Evolutionary conservation across 2,888 invertebrate genomes (phyloP).

Genomic region (Stenotaenia linearis): DNA sequence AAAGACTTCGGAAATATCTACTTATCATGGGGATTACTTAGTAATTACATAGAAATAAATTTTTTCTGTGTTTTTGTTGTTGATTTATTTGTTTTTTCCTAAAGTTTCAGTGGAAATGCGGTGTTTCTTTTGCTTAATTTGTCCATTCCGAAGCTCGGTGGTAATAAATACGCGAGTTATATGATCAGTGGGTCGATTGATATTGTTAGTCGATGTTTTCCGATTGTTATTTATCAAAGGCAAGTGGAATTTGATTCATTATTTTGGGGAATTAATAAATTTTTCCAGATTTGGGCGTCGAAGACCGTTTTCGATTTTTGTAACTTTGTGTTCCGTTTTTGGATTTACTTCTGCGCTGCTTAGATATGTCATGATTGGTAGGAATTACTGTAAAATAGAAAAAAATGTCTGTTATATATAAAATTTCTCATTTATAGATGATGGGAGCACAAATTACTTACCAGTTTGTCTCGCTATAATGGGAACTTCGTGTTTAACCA

Average conservation of each 20-base stretch:
- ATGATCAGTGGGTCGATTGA: constrained; percentile 19
- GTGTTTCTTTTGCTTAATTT: background rate
- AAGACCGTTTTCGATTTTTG: background rate
- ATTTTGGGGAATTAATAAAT: background rate
- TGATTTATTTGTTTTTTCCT: background rate
- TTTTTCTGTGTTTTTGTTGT: background rate
- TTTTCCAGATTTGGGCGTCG: background rate
- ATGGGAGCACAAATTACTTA: background rate
- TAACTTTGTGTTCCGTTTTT: background rate
- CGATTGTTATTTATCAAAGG: background rate
- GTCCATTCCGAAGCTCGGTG: constrained; percentile 11
- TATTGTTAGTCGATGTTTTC: background rate
- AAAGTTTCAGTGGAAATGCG: background rate
- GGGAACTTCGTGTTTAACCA: background rate
- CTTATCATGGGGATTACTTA: background rate
- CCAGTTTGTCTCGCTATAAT: background rate
- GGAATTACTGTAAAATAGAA: background rate
- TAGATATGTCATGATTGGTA: background rate
- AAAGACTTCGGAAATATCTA: background rate
- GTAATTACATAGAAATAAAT: background rate
- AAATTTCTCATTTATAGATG: background rate
- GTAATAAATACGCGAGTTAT: constrained; percentile 10
- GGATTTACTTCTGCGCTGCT: background rate
- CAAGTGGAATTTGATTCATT: background rate
- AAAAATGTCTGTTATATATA: background rate